Conservation (phyloP, 2,888 invertebrate species). For the Dendrolimus houi region DNA sequence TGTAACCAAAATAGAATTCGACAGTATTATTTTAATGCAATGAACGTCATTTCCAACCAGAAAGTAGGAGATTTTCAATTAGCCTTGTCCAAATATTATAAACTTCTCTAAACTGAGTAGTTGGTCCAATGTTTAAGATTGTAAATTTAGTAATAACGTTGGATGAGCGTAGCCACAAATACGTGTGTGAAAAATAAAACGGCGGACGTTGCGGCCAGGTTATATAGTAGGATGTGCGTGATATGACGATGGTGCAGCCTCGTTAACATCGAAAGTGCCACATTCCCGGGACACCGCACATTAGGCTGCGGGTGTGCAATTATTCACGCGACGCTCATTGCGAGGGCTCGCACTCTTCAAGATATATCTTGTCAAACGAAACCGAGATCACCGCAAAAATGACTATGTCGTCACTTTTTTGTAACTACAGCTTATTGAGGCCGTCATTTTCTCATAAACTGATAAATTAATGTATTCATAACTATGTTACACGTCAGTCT, state of each 20-base stretch:
- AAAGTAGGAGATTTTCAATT: no score
- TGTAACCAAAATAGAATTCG: no score
- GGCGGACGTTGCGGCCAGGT: conserved; percentile 51
- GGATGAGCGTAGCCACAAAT: conserved; percentile 54
- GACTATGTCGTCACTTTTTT: no score
- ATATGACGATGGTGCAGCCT: conserved; percentile 40
- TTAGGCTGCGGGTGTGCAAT: conserved; percentile 51
- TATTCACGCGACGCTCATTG: conserved; percentile 31
- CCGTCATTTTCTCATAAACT: no score
- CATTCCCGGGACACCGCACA: conserved; percentile 59
- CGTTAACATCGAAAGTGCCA: conserved; percentile 59
- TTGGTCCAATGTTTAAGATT: conserved; percentile 31
- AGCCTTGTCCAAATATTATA: no score
- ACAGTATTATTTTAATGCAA: no score
- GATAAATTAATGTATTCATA: no score
- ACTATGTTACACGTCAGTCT: no score
- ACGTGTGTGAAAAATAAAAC: conserved; percentile 47
- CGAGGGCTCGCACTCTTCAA: conserved; percentile 11
- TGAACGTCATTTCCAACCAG: no score
- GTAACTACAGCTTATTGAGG: no score
- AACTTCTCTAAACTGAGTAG: conserved; percentile 9
- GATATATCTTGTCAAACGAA: conserved; percentile 19
- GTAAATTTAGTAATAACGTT: conserved; percentile 48
- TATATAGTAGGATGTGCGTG: conserved; percentile 27
- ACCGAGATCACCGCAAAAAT: conserved; percentile 2